Evolutionary conservation across 2,113 vertebrate species (phyloP).

Genomic region (Spea multiplicata): DNA sequence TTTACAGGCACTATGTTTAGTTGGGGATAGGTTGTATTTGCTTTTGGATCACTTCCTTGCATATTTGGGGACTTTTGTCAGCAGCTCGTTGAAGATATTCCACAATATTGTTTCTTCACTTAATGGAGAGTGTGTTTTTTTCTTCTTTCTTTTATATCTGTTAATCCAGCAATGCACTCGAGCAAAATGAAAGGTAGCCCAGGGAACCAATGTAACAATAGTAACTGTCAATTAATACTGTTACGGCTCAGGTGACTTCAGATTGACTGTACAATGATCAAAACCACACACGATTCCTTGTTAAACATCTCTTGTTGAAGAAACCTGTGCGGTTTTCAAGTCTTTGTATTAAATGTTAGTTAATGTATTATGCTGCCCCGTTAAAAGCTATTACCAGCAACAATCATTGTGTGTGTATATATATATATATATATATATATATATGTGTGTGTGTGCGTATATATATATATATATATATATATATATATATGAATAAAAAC

Average conservation of each 20-base stretch:
- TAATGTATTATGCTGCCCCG: neutral
- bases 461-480: neutral
- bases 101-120: neutral
- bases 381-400: neutral
- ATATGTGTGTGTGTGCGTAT: neutral
- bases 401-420: neutral
- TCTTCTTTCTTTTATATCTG: neutral
- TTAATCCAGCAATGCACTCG: neutral
- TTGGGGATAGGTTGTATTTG: neutral
- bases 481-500: neutral
- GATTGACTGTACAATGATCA: slow-evolving; percentile 1
- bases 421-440: slow-evolving; percentile 20
- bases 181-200: neutral
- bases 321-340: neutral
- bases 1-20: neutral
- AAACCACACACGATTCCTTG: neutral
- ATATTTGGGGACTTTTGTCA: neutral
- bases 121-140: neutral
- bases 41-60: neutral
- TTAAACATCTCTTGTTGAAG: neutral
- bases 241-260: slow-evolving; percentile 16
- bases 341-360: neutral
- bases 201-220: neutral
- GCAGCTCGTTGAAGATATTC: neutral
- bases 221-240: neutral